A percentile compares a stretch with the other conserved stretches of the same genome.
Conservation (phyloP, 2,797 vertebrate genomes). For the Eurystomus glaucurus region DNA sequence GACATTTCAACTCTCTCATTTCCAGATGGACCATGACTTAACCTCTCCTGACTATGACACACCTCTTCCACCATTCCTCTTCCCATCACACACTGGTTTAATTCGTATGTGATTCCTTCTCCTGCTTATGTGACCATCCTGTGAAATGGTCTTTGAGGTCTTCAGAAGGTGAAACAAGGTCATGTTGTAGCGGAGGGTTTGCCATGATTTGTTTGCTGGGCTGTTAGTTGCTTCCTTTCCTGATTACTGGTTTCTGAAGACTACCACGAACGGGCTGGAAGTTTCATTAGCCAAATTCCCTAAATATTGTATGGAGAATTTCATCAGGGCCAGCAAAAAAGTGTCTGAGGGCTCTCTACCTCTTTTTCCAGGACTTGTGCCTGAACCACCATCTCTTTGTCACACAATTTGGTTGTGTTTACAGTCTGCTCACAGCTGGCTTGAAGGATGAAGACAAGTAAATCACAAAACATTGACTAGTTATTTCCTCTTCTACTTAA, state of each 20-base stretch:
- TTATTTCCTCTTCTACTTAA: constrained; percentile 49
- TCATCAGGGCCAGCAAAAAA: background rate
- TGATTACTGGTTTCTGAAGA: background rate
- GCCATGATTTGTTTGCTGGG: background rate
- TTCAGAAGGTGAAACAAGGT: background rate
- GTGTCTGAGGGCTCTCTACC: background rate
- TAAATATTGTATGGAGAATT: background rate
- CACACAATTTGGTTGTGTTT: constrained; percentile 20
- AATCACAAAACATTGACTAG: constrained; percentile 20
- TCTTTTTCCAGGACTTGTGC: background rate
- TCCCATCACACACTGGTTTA: background rate
- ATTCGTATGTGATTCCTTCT: background rate
- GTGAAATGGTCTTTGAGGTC: background rate
- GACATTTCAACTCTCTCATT: background rate
- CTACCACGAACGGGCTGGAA: background rate
- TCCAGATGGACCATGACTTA: background rate
- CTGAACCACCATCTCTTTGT: background rate
- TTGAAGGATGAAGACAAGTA: constrained; percentile 18
- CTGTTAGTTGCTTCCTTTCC: background rate
- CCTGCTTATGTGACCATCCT: background rate
- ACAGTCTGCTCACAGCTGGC: constrained; percentile 14
- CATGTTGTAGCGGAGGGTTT: background rate
- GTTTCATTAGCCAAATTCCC: background rate
- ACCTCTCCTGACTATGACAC: background rate
- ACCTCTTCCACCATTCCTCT: background rate